phyloP scores from a whole-genome alignment of 2,113 vertebrate species.

The Hyperoodon ampullatus region DNA sequence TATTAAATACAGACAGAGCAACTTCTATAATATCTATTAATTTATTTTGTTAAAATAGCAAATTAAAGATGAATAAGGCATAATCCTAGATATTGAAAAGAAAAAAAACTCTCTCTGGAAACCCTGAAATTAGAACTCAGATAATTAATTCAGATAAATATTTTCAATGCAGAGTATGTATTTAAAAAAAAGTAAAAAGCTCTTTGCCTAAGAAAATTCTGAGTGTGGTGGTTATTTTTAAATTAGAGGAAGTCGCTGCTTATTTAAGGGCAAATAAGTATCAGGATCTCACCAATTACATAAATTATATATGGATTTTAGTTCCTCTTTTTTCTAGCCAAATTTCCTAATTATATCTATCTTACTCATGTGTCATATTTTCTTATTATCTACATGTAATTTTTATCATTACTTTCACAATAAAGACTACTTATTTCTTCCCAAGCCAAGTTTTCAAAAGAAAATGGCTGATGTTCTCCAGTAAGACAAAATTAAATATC shows the following conservation, averaged over 20 bases:
- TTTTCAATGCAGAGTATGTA: neutral
- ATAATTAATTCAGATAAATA: slow-evolving; percentile 9
- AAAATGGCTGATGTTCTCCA: neutral
- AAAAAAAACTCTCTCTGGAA: neutral
- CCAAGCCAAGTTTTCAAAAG: neutral
- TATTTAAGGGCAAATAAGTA: neutral
- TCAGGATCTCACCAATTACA: neutral
- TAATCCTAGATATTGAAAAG: neutral
- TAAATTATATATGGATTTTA: neutral
- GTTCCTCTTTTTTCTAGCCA: neutral
- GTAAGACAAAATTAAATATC: neutral
- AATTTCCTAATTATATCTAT: neutral
- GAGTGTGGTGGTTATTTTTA: neutral
- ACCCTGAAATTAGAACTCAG: neutral
- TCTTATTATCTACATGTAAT: neutral
- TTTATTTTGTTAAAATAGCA: neutral
- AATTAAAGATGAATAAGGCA: neutral
- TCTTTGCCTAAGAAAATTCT: neutral
- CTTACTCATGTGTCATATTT: neutral
- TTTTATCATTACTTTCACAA: neutral
- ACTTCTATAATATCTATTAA: neutral
- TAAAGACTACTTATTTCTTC: neutral
- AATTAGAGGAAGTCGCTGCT: neutral
- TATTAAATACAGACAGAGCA: neutral
- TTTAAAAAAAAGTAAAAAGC: neutral